These are phyloP conservation scores for Ommatoiulus sabulosus DNA, from an alignment of 2,888 invertebrate genomes.

Conservation along the genomic window DNA sequence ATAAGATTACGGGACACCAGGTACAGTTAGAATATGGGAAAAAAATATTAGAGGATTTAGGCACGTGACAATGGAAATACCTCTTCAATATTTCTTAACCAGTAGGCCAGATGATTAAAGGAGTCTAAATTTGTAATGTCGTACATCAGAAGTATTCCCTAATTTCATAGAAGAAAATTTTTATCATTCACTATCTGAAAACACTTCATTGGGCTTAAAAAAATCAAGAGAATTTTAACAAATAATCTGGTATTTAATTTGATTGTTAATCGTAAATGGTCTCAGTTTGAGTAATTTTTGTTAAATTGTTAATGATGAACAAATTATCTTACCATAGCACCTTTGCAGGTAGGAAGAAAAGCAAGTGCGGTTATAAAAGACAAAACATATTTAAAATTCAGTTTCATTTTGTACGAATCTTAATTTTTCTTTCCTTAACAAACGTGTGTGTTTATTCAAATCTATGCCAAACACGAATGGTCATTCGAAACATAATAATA, in stretches of 20 bases:
- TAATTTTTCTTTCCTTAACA: neutral
- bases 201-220: too few relatives aligned
- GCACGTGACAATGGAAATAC: constrained; percentile 68
- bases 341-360: neutral
- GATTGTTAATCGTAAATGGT: too few relatives aligned
- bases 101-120: constrained; percentile 90
- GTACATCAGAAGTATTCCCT: constrained; percentile 90
- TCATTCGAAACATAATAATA: neutral
- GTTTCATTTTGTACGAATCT: neutral
- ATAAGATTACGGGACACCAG: too few relatives aligned
- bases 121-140: constrained; percentile 90
- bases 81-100: constrained; percentile 91
- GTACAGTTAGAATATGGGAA: neutral
- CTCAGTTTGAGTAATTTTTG: neutral
- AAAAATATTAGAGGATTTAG: neutral
- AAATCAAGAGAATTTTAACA: too few relatives aligned
- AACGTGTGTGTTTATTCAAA: neutral
- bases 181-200: too few relatives aligned
- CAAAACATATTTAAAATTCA: neutral
- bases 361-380: neutral
- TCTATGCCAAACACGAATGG: too few relatives aligned
- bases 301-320: neutral
- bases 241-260: too few relatives aligned
- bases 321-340: constrained; percentile 23
- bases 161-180: constrained; percentile 49